phyloP scores from a whole-genome alignment of 2,797 vertebrate genomes.

The Cuniculus paca region DNA sequence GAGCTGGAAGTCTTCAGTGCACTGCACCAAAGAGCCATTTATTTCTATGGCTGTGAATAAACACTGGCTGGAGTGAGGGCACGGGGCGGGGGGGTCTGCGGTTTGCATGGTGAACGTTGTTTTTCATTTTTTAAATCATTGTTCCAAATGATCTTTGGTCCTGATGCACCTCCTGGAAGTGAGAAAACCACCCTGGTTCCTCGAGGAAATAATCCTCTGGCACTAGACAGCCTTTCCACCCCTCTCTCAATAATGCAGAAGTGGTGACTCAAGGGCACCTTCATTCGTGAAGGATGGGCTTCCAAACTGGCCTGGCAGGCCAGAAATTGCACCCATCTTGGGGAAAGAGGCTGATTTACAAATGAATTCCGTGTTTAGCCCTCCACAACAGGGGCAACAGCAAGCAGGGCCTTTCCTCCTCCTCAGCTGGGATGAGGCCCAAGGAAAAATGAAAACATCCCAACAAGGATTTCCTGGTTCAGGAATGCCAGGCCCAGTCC shows the following conservation, averaged over 20 bases:
- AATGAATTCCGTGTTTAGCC: conserved; percentile 56
- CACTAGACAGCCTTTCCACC: not conserved
- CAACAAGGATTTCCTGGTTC: conserved; percentile 66
- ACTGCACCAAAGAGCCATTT: conserved; percentile 25
- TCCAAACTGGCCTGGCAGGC: not conserved
- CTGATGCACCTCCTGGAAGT: not conserved
- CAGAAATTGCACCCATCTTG: conserved; percentile 20
- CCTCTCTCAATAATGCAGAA: not conserved
- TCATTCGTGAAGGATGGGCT: conserved; percentile 62
- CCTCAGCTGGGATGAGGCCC: not conserved
- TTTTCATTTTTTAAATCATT: not conserved
- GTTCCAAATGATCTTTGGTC: not conserved
- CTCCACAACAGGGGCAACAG: not conserved
- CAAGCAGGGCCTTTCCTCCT: not conserved
- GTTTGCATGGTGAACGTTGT: not conserved
- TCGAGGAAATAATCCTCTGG: not conserved
- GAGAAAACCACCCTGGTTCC: not conserved
- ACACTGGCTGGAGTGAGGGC: not conserved
- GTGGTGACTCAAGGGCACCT: conserved; percentile 23
- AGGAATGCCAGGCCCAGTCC: conserved; percentile 45
- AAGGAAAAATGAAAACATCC: not conserved
- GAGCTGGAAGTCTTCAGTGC: conserved; percentile 31
- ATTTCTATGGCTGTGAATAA: conserved; percentile 19
- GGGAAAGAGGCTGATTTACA: conserved; percentile 61
- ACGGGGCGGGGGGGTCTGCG: no score